Evolutionary conservation across 2,888 invertebrate genomes (phyloP).

Genomic region (Noctua janthina): DNA sequence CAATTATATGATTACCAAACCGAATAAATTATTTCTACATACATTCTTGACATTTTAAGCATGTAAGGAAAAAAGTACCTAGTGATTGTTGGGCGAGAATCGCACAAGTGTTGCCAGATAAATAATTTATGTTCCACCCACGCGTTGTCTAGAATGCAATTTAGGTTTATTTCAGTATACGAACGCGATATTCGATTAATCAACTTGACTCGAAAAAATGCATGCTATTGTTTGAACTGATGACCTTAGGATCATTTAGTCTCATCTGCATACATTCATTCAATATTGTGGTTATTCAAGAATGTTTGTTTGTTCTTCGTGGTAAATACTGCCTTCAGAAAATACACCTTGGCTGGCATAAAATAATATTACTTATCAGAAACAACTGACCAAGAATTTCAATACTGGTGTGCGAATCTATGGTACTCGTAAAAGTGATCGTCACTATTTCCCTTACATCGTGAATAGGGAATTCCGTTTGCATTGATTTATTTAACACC

Average conservation of each 20-base stretch:
- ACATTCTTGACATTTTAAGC: conserved; percentile 14
- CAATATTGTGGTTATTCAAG: conserved; percentile 17
- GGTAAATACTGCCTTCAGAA: background rate
- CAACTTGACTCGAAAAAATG: conserved; percentile 34
- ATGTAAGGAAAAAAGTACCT: conserved; percentile 1
- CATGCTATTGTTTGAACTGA: conserved; percentile 30
- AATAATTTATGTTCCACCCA: conserved; percentile 55
- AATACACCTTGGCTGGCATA: background rate
- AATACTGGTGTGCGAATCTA: background rate
- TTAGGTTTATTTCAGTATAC: conserved; percentile 58
- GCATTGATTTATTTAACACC: background rate
- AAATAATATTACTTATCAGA: background rate
- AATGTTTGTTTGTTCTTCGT: conserved; percentile 16
- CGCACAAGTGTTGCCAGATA: conserved; percentile 36
- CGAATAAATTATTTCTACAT: conserved; percentile 34
- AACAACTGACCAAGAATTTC: background rate
- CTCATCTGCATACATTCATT: conserved; percentile 54
- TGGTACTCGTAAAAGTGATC: background rate
- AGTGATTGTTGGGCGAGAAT: conserved; percentile 19
- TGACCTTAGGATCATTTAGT: conserved; percentile 31
- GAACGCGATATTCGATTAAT: conserved; percentile 49
- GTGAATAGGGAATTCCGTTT: background rate
- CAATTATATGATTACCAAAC: background rate
- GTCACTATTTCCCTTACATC: background rate
- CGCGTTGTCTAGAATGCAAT: conserved; percentile 36